Evolutionary conservation across 2,797 vertebrate species (phyloP).

Genomic region (Hypotaenidia philippensis): DNA sequence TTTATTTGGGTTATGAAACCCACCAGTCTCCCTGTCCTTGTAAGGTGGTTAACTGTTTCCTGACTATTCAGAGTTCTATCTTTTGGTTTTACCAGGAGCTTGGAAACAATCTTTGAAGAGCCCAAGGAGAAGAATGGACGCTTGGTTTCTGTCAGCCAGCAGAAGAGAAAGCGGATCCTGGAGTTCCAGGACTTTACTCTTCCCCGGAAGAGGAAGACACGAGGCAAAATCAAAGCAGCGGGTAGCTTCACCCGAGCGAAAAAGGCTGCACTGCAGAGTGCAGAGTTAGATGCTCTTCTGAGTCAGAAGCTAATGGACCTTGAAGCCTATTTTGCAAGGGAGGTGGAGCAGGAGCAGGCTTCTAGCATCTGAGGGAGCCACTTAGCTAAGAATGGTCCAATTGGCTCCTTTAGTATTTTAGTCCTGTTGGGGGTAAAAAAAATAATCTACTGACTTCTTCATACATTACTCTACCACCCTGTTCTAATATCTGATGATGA

Average conservation of each 20-base stretch:
- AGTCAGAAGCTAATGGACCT: conserved; percentile 92
- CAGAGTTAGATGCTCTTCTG: conserved; percentile 90
- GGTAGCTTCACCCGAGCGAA: conserved; percentile 85
- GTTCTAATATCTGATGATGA: background rate
- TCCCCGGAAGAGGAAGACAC: conserved; percentile 87
- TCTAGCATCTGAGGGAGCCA: conserved; percentile 44
- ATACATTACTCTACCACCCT: conserved; percentile 2
- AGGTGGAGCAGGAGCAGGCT: conserved; percentile 74
- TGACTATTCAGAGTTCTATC: background rate
- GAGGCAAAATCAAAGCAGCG: conserved; percentile 79
- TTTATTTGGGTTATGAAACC: background rate
- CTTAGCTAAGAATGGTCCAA: background rate
- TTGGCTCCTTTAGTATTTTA: background rate
- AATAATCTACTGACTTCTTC: conserved; percentile 29
- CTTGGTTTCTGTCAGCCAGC: conserved; percentile 90
- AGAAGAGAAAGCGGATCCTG: conserved; percentile 91
- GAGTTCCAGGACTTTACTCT: conserved; percentile 95
- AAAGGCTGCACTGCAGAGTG: conserved; percentile 81
- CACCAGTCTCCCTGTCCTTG: background rate
- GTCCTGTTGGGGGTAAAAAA: background rate
- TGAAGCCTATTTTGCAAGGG: conserved; percentile 88
- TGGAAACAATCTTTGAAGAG: conserved; percentile 98
- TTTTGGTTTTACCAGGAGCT: conserved; percentile 81
- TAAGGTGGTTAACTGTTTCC: background rate
- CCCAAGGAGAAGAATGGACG: conserved; percentile 92